Conservation (phyloP, 2,888 invertebrate genomes). For the Hypena proboscidalis region DNA sequence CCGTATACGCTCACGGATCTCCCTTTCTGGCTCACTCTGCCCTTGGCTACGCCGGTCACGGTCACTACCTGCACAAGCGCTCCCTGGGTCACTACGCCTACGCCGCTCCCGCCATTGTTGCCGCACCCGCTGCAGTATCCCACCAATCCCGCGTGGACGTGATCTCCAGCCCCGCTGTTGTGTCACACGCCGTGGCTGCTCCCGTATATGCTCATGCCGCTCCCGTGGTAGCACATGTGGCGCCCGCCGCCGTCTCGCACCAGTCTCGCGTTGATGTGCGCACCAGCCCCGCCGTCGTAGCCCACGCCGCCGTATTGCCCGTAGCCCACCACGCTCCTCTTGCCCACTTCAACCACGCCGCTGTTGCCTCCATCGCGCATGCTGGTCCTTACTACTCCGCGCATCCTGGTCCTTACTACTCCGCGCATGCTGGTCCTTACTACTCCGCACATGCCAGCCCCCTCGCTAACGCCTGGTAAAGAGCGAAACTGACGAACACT, state of each 20-base stretch:
- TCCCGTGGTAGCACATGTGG: conserved; percentile 54
- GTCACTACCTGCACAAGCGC: conserved; percentile 62
- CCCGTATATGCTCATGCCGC: conserved; percentile 54
- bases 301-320: conserved; percentile 66
- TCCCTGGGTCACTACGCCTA: conserved; percentile 58
- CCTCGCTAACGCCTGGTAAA: conserved; percentile 70
- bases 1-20: conserved; percentile 40
- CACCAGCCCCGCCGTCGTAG: conserved; percentile 78
- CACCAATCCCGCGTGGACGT: conserved; percentile 71
- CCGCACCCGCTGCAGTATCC: conserved; percentile 76
- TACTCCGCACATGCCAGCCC: conserved; percentile 53
- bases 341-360: conserved; percentile 47
- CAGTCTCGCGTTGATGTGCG: conserved; percentile 67
- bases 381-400: conserved; percentile 52
- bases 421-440: conserved; percentile 46
- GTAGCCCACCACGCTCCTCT: conserved; percentile 54
- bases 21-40: conserved; percentile 39
- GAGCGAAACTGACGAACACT: conserved; percentile 67
- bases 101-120: conserved; percentile 52
- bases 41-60: conserved; percentile 36
- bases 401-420: conserved; percentile 47
- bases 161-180: conserved; percentile 51
- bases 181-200: conserved; percentile 59
- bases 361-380: conserved; percentile 45
- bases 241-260: conserved; percentile 64